Conservation (phyloP, 2,888 invertebrate genomes). For the Ophraella communa region DNA sequence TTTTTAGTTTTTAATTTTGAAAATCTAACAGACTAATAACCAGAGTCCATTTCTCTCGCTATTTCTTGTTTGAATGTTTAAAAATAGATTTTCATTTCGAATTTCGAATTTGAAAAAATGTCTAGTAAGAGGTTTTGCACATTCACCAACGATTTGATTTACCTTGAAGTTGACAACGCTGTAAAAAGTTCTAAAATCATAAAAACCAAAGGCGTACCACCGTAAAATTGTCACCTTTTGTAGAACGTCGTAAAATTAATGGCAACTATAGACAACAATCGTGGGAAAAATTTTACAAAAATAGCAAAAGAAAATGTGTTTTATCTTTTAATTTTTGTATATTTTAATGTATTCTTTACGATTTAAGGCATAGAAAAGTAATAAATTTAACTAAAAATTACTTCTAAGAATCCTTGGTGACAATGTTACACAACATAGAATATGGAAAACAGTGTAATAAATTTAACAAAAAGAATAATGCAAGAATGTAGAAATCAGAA, state of each 20-base stretch:
- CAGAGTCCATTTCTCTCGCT: no score
- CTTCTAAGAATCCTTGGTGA: background rate
- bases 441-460: no score
- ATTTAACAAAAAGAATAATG: no score
- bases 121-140: no score
- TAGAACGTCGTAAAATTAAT: background rate
- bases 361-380: background rate
- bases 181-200: background rate
- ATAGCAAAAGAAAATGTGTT: background rate
- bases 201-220: conserved; percentile 8
- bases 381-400: background rate
- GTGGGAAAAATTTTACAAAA: background rate
- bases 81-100: no score
- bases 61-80: no score
- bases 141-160: no score
- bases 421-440: no score
- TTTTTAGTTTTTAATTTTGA: no score
- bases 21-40: no score
- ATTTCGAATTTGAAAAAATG: no score
- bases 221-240: background rate
- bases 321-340: background rate
- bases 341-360: background rate
- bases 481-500: no score
- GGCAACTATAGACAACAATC: background rate
- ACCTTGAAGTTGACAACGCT: background rate